Evolutionary conservation across 2,113 vertebrate genomes (phyloP).

Genomic region (Okapia johnstoni): DNA sequence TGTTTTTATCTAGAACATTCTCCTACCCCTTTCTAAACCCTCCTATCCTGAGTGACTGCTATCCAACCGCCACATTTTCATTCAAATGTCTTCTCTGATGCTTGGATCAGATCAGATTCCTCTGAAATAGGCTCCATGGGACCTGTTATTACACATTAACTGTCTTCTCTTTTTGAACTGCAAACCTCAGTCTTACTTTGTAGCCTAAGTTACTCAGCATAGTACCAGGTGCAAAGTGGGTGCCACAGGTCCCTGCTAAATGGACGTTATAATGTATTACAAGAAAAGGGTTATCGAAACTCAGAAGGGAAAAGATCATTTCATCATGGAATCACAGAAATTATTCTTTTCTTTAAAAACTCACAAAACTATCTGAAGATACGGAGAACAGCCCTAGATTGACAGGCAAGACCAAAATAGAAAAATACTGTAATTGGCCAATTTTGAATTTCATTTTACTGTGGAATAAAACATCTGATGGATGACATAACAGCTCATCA

Average conservation of each 20-base stretch:
- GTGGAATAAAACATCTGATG: background rate
- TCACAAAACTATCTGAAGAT: background rate
- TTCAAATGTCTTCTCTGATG: background rate
- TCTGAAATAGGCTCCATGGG: background rate
- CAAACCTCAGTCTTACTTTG: background rate
- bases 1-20: background rate
- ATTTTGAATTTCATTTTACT: slow-evolving; percentile 13
- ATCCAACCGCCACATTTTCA: background rate
- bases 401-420: background rate
- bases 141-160: background rate
- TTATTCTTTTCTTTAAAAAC: background rate
- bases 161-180: background rate
- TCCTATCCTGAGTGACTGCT: background rate
- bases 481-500: background rate
- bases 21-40: background rate
- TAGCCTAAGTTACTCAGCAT: background rate
- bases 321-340: background rate
- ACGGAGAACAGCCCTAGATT: background rate
- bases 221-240: background rate
- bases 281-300: background rate
- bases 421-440: background rate
- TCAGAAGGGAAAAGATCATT: background rate
- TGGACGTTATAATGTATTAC: background rate
- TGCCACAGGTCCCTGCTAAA: background rate
- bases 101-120: background rate